Evolutionary conservation across 2,888 invertebrate species (phyloP), one percentile per base, ranked within the genome.

Genomic region (Drosophila pegasa): DNA sequence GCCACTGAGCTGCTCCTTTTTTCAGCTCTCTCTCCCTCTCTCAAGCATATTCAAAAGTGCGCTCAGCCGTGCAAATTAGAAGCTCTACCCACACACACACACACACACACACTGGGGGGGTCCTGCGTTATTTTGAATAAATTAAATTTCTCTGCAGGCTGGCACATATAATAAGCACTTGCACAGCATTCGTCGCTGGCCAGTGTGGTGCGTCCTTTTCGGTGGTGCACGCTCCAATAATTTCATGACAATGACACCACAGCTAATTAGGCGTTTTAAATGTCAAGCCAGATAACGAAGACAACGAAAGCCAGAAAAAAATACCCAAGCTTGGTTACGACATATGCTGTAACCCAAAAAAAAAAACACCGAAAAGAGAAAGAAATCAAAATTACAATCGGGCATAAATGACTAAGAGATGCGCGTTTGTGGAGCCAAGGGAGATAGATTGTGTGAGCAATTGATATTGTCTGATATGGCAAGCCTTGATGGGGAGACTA

Each of bases 181-280:
- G 50, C 27, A 31, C 27, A 58, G 41, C 41, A 59, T 65, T 63
- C 47, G 38, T 48, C 18, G n/a, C n/a, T n/a, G n/a, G 51, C 10
- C 22, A 5, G 10, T 33, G 40, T 25, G 38, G 47, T 37, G 61
- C 33, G 27, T 25, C 31, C 43, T 27, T 45, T 45, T 45, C 10
- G 31, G 35, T 25, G 35, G 35, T 25, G 63, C 66, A 85, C 62
- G 82, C 82, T 71, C 74, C 76, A 81, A 76, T 85, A 85, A 82
- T 74, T 82, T 76, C 66, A 82, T 78, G 78, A 73, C 72, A 78
- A 66, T 62, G 67, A 60, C 67, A 78, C 59, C 12, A 52, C 45
- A 64, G 80, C 83, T 88, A 86, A 83, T 83, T 83, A 83, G 82
- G 76, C 86, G 82, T 87, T 82, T 87, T 82, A 73, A 81, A 86